Conservation (phyloP, 2,888 invertebrate genomes). For the Drosophila buzzatii region DNA sequence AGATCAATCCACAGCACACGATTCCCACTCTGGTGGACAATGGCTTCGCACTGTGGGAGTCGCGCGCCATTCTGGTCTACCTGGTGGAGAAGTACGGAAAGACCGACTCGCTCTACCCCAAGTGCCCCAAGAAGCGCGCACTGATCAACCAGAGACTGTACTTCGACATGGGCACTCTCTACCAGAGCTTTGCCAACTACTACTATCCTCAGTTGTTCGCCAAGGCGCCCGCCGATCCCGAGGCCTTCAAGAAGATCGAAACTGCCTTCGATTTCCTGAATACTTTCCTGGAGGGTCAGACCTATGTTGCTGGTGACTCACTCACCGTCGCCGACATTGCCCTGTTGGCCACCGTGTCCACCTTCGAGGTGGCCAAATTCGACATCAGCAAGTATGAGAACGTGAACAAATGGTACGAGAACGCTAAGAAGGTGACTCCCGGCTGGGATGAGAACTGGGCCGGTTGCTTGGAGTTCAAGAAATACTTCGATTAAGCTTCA, state of each 20-base stretch:
- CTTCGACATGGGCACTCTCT: conserved; percentile 92
- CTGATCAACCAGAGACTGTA: conserved; percentile 92
- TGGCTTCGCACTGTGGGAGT: conserved; percentile 93
- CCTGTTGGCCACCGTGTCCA: conserved; percentile 89
- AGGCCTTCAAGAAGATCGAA: conserved; percentile 89
- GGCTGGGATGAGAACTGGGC: conserved; percentile 88
- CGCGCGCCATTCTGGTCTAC: conserved; percentile 93
- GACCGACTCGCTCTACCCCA: conserved; percentile 90
- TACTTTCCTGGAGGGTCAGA: conserved; percentile 89
- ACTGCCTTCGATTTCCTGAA: conserved; percentile 90
- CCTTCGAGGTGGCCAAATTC: conserved; percentile 88
- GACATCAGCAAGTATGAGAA: conserved; percentile 90
- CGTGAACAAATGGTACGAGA: conserved; percentile 88
- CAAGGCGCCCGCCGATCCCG: conserved; percentile 88
- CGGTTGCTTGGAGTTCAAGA: conserved; percentile 87
- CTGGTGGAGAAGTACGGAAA: conserved; percentile 93
- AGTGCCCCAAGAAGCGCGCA: conserved; percentile 91
- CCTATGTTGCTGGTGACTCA: conserved; percentile 90
- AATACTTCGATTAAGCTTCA: conserved; percentile 71
- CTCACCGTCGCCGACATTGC: conserved; percentile 92
- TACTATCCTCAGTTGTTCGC: conserved; percentile 89
- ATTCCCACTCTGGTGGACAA: conserved; percentile 94
- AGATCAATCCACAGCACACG: conserved; percentile 93
- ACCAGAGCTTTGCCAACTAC: conserved; percentile 89
- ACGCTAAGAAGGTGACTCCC: conserved; percentile 87